Evolutionary conservation across 2,797 vertebrate species (phyloP), one percentile per base, ranked within the genome.

Genomic region (Parauchenoglanis ngamensis): DNA sequence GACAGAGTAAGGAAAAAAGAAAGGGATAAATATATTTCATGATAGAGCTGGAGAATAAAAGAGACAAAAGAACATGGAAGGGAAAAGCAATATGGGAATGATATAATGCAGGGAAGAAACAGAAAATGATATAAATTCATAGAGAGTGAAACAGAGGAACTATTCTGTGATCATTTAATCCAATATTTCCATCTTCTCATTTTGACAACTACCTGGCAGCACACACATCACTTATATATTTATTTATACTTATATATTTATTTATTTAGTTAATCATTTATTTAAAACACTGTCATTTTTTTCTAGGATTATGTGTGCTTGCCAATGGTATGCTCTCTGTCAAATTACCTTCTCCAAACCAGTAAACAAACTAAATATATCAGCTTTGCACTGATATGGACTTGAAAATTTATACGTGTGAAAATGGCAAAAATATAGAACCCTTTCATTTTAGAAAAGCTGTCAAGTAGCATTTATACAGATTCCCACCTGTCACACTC

Each of bases 1-100:
- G 87, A 90, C 91, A 93, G 91, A 90, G 91, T 85, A 89, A 91
- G 91, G 54, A 87, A 61, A 17, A 25, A 78, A 67, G 10, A 54
- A 31, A 40, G 10, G 31, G 84, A 76, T 81, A 54, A 91, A 92
- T 35, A 91, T 87, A 44, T 63, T n/a, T 15, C 61, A n/a, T 63
- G 57, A 63, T 63, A 57, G 28, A 17, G 77, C 56, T 59, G 8
- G 8, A 23, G 10, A 59, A 11, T 40, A 59, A 61, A 79, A 59
- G 28, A 79, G 8, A 56, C 54, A 79, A 79, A 79, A 80, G 12
- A 61, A 59, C 25, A 15, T 7, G 31, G 21, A 10, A 23, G 35
- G 61, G 10, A 19, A 21, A 25, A 79, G 10, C 35, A 61, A 80
- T 80, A 80, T 80, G 0, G 19, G 5, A 61, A 12, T 40, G 7